Evolutionary conservation across 2,888 invertebrate genomes (phyloP).

Genomic region (Eupithecia abbreviata): DNA sequence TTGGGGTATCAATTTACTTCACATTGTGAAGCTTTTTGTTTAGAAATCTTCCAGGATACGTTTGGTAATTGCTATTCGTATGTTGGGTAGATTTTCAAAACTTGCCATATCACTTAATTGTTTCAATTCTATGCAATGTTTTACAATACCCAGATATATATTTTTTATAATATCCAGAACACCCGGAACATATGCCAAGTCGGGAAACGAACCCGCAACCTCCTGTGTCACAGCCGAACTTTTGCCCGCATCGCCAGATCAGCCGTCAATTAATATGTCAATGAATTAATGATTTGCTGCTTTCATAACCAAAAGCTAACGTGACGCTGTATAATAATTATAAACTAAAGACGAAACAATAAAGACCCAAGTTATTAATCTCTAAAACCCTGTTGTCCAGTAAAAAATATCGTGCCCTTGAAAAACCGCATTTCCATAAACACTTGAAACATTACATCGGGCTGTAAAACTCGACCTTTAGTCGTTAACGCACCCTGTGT

Average conservation of each 20-base stretch:
- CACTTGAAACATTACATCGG: conserved; percentile 27
- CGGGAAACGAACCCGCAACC: too few relatives aligned
- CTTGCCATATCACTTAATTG: neutral
- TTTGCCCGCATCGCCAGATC: too few relatives aligned
- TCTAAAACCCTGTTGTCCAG: neutral
- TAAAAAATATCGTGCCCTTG: conserved; percentile 6
- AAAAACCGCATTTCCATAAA: conserved; percentile 10
- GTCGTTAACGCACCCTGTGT: conserved; percentile 42
- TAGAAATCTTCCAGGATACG: neutral
- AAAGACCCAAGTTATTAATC: neutral
- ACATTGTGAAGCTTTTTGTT: too few relatives aligned
- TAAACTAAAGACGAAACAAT: neutral
- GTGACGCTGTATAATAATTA: neutral
- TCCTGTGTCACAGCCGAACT: too few relatives aligned
- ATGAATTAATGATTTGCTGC: too few relatives aligned
- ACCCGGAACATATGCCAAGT: too few relatives aligned
- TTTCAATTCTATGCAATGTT: neutral
- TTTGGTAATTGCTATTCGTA: neutral
- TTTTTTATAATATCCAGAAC: too few relatives aligned
- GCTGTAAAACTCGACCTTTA: conserved; percentile 32
- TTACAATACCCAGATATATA: too few relatives aligned
- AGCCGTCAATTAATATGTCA: too few relatives aligned
- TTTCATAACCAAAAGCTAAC: too few relatives aligned
- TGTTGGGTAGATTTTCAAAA: neutral
- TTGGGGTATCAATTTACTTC: too few relatives aligned